Evolutionary conservation across 92 coral and sea anemone genomes (phyloP).

Genomic region (Montipora capitata): DNA sequence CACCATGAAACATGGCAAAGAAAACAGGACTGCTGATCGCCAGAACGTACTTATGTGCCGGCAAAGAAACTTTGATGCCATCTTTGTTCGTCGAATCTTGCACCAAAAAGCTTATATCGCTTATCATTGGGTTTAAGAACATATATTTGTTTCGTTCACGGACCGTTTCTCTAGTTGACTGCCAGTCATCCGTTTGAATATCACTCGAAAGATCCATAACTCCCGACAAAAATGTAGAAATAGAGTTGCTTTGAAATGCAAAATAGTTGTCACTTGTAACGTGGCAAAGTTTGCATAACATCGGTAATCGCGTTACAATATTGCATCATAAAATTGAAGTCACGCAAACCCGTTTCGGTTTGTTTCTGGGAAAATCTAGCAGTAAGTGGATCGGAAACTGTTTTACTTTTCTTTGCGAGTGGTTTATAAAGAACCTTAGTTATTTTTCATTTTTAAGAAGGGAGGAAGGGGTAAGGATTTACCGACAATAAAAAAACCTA

Average conservation of each 20-base stretch:
- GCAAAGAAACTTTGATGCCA: constrained; percentile 33
- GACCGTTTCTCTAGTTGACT: constrained; percentile 70
- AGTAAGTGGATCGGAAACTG: too few species aligned
- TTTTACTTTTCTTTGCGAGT: too few species aligned
- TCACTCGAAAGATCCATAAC: constrained; percentile 73
- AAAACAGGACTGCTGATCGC: constrained; percentile 84
- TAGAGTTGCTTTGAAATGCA: neutral
- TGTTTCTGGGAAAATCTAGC: too few species aligned
- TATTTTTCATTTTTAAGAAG: too few species aligned
- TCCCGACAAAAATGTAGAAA: neutral
- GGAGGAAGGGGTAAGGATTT: too few species aligned
- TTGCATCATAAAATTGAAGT: neutral
- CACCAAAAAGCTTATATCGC: constrained; percentile 77
- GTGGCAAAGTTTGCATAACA: constrained; percentile 18
- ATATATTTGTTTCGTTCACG: constrained; percentile 77
- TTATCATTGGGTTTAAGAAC: constrained; percentile 71
- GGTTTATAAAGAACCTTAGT: too few species aligned
- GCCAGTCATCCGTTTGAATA: constrained; percentile 74
- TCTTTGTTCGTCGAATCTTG: constrained; percentile 47
- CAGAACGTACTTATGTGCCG: constrained; percentile 86
- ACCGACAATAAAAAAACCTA: too few species aligned
- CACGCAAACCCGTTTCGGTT: too few species aligned
- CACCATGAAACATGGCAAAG: constrained; percentile 88
- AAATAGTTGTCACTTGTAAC: neutral
- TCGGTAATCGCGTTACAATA: neutral